Base-by-base conservation (phyloP, 2,113 vertebrate genomes). In the Salminus brasiliensis region DNA sequence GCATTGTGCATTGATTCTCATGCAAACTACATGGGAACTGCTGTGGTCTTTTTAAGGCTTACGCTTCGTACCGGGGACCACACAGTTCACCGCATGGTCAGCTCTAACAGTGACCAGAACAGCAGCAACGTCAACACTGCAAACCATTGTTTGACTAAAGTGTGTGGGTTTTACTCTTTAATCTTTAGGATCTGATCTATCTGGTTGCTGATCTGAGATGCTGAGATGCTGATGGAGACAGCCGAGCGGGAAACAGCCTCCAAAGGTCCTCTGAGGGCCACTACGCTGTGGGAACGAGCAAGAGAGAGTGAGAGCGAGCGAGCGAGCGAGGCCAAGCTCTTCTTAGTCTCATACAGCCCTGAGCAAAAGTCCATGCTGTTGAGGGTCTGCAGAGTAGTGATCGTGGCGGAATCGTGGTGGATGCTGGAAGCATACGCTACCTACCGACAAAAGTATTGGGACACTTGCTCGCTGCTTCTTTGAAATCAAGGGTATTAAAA, bases 321-420 rank as follows among this genome's bases (percentile, higher is more conserved):
- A n/a, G 47, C 9, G 66, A 66, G 30, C 16, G 47, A 36, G 62
- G 45, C 4, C 5, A 34, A 62, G 27, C 72, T 47, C 18, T 32
- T 10, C 89, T 72, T 81, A n/a, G 15, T 65, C 66, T 74, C 85
- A 70, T 84, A n/a, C n/a, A n/a, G n/a, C n/a, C n/a, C 84, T 93
- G 89, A 91, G 90, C 91, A 92, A 90, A 85, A 83, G 91, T 91
- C 92, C 91, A 89, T 83, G n/a, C n/a, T n/a, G n/a, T n/a, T n/a
- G n/a, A n/a, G n/a, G n/a, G n/a, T n/a, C n/a, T n/a, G n/a, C n/a
- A n/a, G n/a, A n/a, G n/a, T n/a, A n/a, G n/a, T n/a, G n/a, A n/a
- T n/a, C n/a, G n/a, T n/a, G n/a, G n/a, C n/a, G n/a, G n/a, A n/a
- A n/a, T n/a, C n/a, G n/a, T n/a, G n/a, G n/a, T n/a, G n/a, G n/a